A percentile compares a stretch with the other conserved stretches of the same genome.
Conservation (phyloP, 2,113 vertebrate genomes). For the Semnopithecus entellus region DNA sequence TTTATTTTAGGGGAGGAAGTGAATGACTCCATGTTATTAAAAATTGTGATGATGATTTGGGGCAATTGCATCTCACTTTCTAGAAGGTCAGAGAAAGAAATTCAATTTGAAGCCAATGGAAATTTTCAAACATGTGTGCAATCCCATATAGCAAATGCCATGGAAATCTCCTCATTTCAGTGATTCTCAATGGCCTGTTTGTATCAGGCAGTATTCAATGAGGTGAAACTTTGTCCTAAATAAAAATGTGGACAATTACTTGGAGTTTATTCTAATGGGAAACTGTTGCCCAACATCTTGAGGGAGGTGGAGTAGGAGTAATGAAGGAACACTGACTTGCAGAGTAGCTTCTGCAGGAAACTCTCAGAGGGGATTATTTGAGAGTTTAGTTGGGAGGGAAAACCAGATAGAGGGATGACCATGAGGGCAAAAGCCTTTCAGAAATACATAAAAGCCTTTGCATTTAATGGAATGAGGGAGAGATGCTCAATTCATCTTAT, state of each 20-base stretch:
- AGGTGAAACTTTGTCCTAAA: constrained; percentile 43
- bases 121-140: constrained; percentile 61
- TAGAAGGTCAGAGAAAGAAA: constrained; percentile 56
- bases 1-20: constrained; percentile 1
- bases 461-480: neutral
- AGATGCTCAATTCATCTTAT: neutral
- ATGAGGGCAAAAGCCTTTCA: neutral
- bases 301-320: neutral
- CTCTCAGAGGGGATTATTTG: neutral
- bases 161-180: constrained; percentile 40
- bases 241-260: constrained; percentile 48
- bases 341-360: neutral
- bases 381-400: neutral
- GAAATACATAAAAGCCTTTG: neutral
- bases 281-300: neutral
- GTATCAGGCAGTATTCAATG: constrained; percentile 44
- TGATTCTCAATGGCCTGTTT: constrained; percentile 53
- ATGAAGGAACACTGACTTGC: neutral
- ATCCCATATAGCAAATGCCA: constrained; percentile 55
- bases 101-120: constrained; percentile 60
- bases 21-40: constrained; percentile 35
- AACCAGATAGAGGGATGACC: neutral
- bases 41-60: constrained; percentile 40
- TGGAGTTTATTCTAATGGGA: constrained; percentile 46
- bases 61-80: constrained; percentile 56